Conservation (phyloP, 30 jellyfish, hydroid and myxozoan genomes). For the Sanderia malayensis region DNA sequence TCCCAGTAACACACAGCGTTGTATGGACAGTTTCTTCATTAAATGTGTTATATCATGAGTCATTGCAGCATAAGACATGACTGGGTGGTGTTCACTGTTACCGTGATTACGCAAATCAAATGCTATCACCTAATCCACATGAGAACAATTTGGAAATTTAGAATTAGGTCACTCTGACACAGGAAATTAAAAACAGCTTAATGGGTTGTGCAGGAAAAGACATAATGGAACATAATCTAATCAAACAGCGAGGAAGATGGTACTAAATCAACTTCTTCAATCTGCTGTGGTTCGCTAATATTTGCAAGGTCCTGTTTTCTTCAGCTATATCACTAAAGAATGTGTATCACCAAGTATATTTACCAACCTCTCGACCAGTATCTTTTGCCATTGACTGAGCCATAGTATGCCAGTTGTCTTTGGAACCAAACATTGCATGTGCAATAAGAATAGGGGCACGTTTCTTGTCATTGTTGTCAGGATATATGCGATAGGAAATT, state of each 20-base stretch:
- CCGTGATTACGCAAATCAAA: slow-evolving; percentile 82
- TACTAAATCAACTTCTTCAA: too few species aligned
- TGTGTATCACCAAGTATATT: too few species aligned
- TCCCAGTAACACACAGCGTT: slow-evolving; percentile 43
- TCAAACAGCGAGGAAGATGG: too few species aligned
- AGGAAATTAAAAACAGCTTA: too few species aligned
- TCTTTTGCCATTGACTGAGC: slow-evolving; percentile 33
- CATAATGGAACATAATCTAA: too few species aligned
- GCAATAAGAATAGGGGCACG: slow-evolving; percentile 52
- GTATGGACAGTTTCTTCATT: slow-evolving; percentile 33
- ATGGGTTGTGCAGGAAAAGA: too few species aligned
- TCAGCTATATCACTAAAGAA: too few species aligned
- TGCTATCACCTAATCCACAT: slow-evolving; percentile 67
- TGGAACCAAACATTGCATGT: slow-evolving; percentile 93
- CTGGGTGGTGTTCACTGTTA: slow-evolving; percentile 70
- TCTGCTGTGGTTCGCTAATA: too few species aligned
- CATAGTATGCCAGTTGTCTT: slow-evolving; percentile 72
- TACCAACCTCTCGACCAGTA: slow-evolving; percentile 66
- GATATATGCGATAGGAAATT: slow-evolving; percentile 7
- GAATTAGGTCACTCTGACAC: too few species aligned
- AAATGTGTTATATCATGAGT: slow-evolving; percentile 48
- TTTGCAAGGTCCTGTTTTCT: too few species aligned
- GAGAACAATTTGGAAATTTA: too few species aligned
- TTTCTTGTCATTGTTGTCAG: not conserved
- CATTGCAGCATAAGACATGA: slow-evolving; percentile 74